These are phyloP conservation scores for Drosophila affinis DNA, from an alignment of 2,888 invertebrate genomes.

Conservation along the genomic window DNA sequence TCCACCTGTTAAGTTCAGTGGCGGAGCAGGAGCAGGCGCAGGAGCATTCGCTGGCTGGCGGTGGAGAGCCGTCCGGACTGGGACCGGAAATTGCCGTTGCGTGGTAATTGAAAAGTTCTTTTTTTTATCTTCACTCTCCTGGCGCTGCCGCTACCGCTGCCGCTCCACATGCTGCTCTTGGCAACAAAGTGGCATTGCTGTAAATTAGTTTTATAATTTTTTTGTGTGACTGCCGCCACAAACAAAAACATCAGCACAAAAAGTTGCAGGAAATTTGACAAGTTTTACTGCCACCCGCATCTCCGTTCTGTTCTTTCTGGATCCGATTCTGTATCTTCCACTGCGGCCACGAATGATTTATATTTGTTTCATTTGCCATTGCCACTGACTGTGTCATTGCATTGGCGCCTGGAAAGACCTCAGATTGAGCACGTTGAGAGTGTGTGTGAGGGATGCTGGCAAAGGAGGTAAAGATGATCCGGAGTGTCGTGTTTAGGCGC, in stretches of 20 bases:
- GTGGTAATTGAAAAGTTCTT: slow-evolving; percentile 63
- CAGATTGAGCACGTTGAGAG: slow-evolving; percentile 38
- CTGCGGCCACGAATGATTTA: slow-evolving; percentile 19
- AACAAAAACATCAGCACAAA: slow-evolving; percentile 42
- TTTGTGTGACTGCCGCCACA: slow-evolving; percentile 16
- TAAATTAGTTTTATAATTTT: slow-evolving; percentile 66
- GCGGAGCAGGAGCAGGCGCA: slow-evolving; percentile 2
- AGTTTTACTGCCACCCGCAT: slow-evolving; percentile 34
- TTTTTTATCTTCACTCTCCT: slow-evolving; percentile 23
- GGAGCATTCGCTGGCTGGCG: slow-evolving; percentile 10
- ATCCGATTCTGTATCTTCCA: slow-evolving; percentile 21
- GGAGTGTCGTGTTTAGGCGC: slow-evolving; percentile 14
- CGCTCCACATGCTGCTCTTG: slow-evolving; percentile 27
- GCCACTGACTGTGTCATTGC: neutral
- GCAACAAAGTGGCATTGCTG: slow-evolving; percentile 55
- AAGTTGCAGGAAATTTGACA: slow-evolving; percentile 56
- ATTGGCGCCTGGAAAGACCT: slow-evolving; percentile 6
- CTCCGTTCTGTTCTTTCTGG: neutral
- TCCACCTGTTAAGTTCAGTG: slow-evolving; percentile 64
- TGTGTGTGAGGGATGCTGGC: neutral
- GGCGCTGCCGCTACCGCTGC: neutral
- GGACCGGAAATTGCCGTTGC: slow-evolving; percentile 63
- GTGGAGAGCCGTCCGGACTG: slow-evolving; percentile 32
- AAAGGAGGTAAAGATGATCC: neutral
- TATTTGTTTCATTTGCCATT: slow-evolving; percentile 28